A percentile compares a stretch with the other conserved stretches of the same genome.
phyloP scores from a whole-genome alignment of 2,888 invertebrate species.

The Salticus scenicus region DNA sequence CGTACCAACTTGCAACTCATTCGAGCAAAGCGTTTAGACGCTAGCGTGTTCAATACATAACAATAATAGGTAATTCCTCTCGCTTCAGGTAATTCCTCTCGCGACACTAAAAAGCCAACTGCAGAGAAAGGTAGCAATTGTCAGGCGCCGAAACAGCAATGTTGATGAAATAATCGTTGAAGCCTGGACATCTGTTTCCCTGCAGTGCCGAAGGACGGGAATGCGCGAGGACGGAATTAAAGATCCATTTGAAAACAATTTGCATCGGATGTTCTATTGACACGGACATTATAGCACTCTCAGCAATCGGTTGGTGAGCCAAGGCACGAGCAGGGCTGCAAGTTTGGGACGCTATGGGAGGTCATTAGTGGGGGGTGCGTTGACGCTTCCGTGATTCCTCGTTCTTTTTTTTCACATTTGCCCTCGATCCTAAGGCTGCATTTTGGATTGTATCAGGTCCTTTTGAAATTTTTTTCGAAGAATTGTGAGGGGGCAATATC shows the following conservation, averaged over 20 bases:
- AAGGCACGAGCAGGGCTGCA: constrained; percentile 43
- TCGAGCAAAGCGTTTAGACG: too few relatives aligned
- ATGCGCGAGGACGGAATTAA: constrained; percentile 65
- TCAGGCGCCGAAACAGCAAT: background rate
- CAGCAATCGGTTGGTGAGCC: constrained; percentile 64
- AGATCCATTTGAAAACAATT: constrained; percentile 70
- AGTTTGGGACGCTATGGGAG: constrained; percentile 43
- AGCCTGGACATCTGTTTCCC: constrained; percentile 48
- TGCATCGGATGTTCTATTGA: constrained; percentile 70
- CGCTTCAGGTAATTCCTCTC: too few relatives aligned
- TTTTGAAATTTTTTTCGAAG: too few relatives aligned
- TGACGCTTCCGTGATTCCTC: constrained; percentile 52
- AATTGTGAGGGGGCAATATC: too few relatives aligned
- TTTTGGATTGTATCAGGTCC: too few relatives aligned
- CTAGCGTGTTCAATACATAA: too few relatives aligned
- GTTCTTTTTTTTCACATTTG: constrained; percentile 42
- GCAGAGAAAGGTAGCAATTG: background rate
- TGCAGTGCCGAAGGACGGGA: constrained; percentile 33
- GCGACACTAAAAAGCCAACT: background rate
- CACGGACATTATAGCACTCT: constrained; percentile 68
- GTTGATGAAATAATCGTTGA: constrained; percentile 69
- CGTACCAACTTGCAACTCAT: too few relatives aligned
- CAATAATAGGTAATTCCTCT: too few relatives aligned
- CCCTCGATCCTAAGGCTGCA: too few relatives aligned
- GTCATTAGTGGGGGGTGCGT: constrained; percentile 53